Evolutionary conservation across 2,797 vertebrate species (phyloP).

Genomic region (Rachycentron canadum): DNA sequence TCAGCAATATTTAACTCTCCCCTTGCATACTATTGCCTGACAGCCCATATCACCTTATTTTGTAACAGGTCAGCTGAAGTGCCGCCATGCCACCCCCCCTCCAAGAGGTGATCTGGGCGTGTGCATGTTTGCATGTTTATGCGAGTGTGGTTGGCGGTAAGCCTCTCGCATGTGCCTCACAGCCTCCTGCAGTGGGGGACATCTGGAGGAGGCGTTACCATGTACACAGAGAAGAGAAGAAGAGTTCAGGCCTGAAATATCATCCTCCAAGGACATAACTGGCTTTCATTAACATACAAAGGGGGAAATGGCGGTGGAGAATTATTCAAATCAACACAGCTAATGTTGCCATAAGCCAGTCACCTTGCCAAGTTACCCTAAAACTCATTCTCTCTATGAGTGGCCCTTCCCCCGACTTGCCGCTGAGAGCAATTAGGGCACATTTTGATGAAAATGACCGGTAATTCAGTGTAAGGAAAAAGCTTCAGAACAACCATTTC

Average conservation of each 20-base stretch:
- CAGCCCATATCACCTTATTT: constrained; percentile 58
- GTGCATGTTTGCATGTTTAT: constrained; percentile 32
- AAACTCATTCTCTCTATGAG: constrained; percentile 63
- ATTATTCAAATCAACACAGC: constrained; percentile 72
- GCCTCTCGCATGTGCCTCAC: constrained; percentile 67
- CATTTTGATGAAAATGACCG: constrained; percentile 79
- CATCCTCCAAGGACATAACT: constrained; percentile 78
- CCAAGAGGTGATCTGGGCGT: constrained; percentile 52
- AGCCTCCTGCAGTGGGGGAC: constrained; percentile 80
- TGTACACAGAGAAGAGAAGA: constrained; percentile 67
- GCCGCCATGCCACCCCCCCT: constrained; percentile 20
- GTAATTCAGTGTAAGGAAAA: constrained; percentile 74
- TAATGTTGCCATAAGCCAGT: constrained; percentile 77
- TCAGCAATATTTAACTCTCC: constrained; percentile 61
- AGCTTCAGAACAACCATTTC: constrained; percentile 70
- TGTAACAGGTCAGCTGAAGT: constrained; percentile 73
- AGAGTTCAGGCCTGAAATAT: constrained; percentile 76
- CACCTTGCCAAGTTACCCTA: constrained; percentile 79
- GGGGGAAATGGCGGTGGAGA: constrained; percentile 47
- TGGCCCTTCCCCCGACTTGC: constrained; percentile 44
- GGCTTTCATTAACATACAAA: constrained; percentile 76
- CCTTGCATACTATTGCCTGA: constrained; percentile 45
- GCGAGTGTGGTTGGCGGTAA: constrained; percentile 59
- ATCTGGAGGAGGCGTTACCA: constrained; percentile 83
- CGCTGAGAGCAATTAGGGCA: constrained; percentile 76